Evolutionary conservation across 2,888 invertebrate genomes (phyloP).

Genomic region (Phaonia tiefii): DNA sequence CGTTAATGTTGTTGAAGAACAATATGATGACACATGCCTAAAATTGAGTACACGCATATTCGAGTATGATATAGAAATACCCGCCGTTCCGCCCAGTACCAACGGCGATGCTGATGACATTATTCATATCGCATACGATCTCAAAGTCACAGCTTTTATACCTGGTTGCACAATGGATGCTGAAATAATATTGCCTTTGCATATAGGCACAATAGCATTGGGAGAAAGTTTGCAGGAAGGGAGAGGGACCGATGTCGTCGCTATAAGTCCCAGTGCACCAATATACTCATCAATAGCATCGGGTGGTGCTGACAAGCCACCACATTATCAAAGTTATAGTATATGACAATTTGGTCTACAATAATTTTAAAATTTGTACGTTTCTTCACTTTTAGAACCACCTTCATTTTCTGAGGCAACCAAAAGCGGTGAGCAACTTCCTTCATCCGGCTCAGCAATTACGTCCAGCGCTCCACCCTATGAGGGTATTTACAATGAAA

Average conservation of each 20-base stretch:
- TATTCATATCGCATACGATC: conserved; percentile 62
- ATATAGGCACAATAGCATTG: conserved; percentile 71
- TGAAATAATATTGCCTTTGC: conserved; percentile 65
- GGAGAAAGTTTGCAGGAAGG: conserved; percentile 65
- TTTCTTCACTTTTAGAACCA: conserved; percentile 11
- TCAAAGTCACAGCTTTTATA: conserved; percentile 57
- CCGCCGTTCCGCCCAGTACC: conserved; percentile 64
- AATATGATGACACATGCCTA: conserved; percentile 42
- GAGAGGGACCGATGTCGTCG: conserved; percentile 46
- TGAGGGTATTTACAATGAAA: neutral
- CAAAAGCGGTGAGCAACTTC: neutral
- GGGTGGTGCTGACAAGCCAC: conserved; percentile 55
- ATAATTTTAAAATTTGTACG: too few species aligned
- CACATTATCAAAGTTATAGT: conserved; percentile 70
- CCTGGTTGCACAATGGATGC: conserved; percentile 55
- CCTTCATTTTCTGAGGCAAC: neutral
- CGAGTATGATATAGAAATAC: conserved; percentile 62
- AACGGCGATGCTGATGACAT: conserved; percentile 40
- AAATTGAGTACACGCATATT: conserved; percentile 65
- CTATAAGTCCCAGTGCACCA: conserved; percentile 53
- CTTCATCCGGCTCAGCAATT: neutral
- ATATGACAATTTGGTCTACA: conserved; percentile 16
- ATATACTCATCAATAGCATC: conserved; percentile 30
- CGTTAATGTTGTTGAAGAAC: conserved; percentile 40
- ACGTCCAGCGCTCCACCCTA: neutral